Evolutionary conservation across 2,888 invertebrate species (phyloP).

Genomic region (Nomada fucata): DNA sequence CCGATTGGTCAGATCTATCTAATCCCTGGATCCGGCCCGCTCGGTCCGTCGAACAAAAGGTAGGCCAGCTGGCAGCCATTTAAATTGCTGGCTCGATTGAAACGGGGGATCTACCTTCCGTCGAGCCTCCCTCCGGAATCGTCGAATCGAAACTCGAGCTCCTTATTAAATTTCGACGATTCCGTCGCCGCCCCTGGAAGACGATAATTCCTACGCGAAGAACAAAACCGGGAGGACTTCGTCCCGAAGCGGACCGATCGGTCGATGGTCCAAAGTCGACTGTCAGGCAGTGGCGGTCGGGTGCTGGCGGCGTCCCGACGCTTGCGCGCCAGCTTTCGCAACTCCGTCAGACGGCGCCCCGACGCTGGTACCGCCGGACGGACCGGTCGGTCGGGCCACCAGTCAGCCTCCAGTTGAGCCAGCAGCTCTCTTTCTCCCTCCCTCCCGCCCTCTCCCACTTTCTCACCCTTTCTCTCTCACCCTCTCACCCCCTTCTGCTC

Average conservation of each 20-base stretch:
- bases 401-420: conserved; percentile 78
- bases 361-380: conserved; percentile 75
- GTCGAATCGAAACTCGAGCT: too few relatives aligned
- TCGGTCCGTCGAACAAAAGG: neutral
- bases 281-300: conserved; percentile 70
- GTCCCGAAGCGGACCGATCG: conserved; percentile 55
- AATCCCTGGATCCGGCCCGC: neutral
- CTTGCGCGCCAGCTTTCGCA: conserved; percentile 74
- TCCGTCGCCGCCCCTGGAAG: neutral
- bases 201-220: neutral
- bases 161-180: too few relatives aligned
- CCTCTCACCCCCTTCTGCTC: conserved; percentile 10
- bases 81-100: neutral
- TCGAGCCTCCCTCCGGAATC: too few relatives aligned
- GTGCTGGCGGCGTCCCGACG: conserved; percentile 74
- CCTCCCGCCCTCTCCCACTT: neutral
- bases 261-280: conserved; percentile 81
- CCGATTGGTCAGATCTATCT: conserved; percentile 4
- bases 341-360: conserved; percentile 76
- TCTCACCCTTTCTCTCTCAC: too few relatives aligned
- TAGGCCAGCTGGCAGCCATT: neutral
- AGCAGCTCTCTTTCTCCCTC: conserved; percentile 65
- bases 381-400: conserved; percentile 75
- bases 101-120: neutral
- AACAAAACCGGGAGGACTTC: neutral